Evolutionary conservation across 2,888 invertebrate species (phyloP).

Genomic region (Cephus runcator): DNA sequence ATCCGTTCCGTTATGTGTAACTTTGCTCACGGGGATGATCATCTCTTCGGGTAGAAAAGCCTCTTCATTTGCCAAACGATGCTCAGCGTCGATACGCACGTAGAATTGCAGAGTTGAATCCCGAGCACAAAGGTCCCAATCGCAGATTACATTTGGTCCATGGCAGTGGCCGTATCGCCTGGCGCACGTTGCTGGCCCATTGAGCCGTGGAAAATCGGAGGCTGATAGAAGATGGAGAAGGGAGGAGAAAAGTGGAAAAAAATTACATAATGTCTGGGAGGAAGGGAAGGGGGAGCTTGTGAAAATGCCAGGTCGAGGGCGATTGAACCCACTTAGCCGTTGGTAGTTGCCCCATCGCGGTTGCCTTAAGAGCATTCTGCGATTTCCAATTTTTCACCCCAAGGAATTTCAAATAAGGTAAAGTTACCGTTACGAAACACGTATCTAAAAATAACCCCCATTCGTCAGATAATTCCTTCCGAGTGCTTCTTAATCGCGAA

Average conservation of each 20-base stretch:
- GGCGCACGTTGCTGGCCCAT: not conserved
- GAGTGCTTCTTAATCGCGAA: slow-evolving; percentile 27
- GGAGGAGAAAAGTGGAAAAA: slow-evolving; percentile 9
- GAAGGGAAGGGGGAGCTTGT: not conserved
- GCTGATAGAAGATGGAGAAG: slow-evolving; percentile 10
- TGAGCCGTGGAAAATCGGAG: slow-evolving; percentile 7
- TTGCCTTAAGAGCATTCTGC: slow-evolving; percentile 46
- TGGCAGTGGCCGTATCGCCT: not conserved
- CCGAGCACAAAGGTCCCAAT: not conserved
- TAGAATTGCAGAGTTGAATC: not conserved
- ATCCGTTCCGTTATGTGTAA: not conserved
- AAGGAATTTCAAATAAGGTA: slow-evolving; percentile 38
- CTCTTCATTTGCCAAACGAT: not conserved
- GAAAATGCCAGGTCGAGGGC: slow-evolving; percentile 36
- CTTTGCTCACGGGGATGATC: not conserved
- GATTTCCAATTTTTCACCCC: slow-evolving; percentile 58
- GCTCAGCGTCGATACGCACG: not conserved
- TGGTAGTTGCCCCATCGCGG: slow-evolving; percentile 24
- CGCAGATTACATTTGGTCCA: not conserved
- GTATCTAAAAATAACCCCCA: slow-evolving; percentile 8
- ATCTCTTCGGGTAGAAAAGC: not conserved
- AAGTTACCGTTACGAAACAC: slow-evolving; percentile 15
- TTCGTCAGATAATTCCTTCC: slow-evolving; percentile 13
- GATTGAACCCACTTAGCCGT: slow-evolving; percentile 53
- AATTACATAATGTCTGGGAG: not conserved